Percentiles rank a stretch among this genome's conserved stretches.
These are phyloP conservation scores for Protosalanx chinensis DNA, from an alignment of 2,797 vertebrate species.

Conservation along the genomic window DNA sequence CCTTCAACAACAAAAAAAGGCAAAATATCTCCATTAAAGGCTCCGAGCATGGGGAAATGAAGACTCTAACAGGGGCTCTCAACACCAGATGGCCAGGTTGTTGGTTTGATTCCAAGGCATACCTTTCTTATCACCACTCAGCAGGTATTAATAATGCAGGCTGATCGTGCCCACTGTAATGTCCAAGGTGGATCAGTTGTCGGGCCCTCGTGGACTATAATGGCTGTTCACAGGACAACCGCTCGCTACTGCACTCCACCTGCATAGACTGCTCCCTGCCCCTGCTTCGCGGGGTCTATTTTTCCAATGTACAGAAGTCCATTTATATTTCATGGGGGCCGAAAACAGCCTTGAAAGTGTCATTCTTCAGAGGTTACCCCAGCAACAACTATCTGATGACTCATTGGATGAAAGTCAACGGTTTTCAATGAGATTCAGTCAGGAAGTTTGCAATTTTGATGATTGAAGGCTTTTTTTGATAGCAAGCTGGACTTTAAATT, in stretches of 20 bases:
- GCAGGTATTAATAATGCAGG: conserved; percentile 31
- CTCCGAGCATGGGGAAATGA: neutral
- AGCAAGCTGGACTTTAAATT: neutral
- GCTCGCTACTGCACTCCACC: conserved; percentile 11
- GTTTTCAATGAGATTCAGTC: conserved; percentile 3
- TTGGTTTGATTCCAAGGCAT: conserved; percentile 2
- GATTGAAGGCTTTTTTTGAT: neutral
- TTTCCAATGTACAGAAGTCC: conserved; percentile 11
- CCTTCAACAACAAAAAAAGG: neutral
- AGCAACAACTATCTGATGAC: neutral
- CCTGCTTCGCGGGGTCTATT: conserved; percentile 4
- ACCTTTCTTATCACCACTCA: neutral
- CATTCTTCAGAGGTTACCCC: conserved; percentile 21
- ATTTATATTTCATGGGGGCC: conserved; percentile 40
- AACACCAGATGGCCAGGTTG: conserved; percentile 3
- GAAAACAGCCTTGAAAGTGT: conserved; percentile 29
- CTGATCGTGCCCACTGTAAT: conserved; percentile 2
- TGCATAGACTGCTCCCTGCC: conserved; percentile 5
- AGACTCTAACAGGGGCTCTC: neutral
- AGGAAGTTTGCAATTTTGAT: neutral
- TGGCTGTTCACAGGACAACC: neutral
- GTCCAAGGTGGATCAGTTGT: conserved; percentile 20
- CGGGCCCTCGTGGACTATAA: neutral
- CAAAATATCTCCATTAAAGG: neutral
- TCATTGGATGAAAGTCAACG: conserved; percentile 7